Base-by-base conservation (phyloP, 1,140 invertebrate species). In the Zaprionus ornatus region DNA sequence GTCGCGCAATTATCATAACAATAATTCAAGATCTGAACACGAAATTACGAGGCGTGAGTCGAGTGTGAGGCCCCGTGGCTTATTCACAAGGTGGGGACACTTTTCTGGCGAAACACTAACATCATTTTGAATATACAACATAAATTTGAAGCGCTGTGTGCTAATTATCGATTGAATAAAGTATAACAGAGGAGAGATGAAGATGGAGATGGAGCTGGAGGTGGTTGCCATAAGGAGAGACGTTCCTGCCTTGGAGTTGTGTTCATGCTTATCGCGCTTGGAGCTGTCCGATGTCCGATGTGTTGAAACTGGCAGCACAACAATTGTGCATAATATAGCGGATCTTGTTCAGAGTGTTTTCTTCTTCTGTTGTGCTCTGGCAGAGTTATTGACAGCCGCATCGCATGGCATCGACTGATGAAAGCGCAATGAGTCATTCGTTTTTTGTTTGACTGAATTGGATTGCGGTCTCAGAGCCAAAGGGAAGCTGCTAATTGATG, bases 161-260 rank as follows among this genome's bases (percentile, higher is more conserved):
- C 76, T 90, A 90, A 88, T 88, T 90, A 79, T 85, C 79, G 85
- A 88, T 83, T 88, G 84, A 76, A 66, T 69, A 83, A 74, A 81
- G 61, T 84, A 81, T 86, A 85, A 79, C 82, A 74, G 72, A 63
- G 59, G 40, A 45, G n/a, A n/a, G n/a, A 48, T 23, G 37, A 3
- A 40, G 13, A 40, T 40, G 9, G 17, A 25, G 40, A 6, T 48
- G 23, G 10, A 32, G 17, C 3, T 37, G n/a, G 23, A 32, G 35
- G 4, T 29, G 25, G 5, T 37, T 15, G 35, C 35, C 35, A 4
- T 15, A 17, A 45, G 6, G 15, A 17, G 40, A 45, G 15, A 7
- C n/a, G n/a, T 17, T 0, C 48, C 52, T 25, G 25, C 21, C 62
- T 17, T 60, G 68, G 68, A 72, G 42, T 65, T 59, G 55, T 54